Evolutionary conservation across 2,113 vertebrate genomes (phyloP), one percentile per base, ranked within the genome.

Genomic region (Hyperoodon ampullatus): DNA sequence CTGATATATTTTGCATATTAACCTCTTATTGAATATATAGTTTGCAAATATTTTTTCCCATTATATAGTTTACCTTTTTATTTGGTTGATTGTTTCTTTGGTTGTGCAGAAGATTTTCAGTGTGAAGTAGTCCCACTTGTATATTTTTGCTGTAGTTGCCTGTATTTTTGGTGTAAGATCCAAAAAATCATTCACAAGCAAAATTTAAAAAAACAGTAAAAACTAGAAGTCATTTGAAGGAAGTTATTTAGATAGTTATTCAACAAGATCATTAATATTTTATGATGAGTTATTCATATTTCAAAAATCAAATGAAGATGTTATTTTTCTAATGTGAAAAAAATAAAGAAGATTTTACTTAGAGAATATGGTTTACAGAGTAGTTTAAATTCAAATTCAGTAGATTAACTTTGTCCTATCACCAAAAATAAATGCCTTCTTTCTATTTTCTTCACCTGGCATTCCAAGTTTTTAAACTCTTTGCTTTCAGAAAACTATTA

Each of bases 401-500:
- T 68, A 35, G 24, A 50, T 6, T 33, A 81, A 44, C 5, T 78
- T 72, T 84, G 13, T 86, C 16, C 4, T 53, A 4, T 75, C 21
- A 15, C 21, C 6, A 30, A 14, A 78, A 47, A 58, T 21, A 26
- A 78, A 47, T 0, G 26, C 5, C 86, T 77, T 55, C n/a, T 83
- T 82, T 55, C 30, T 87, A 4, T 87, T 44, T 81, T 16, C 6
- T 77, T 8, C 44, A 44, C 0, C 3, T 42, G 53, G 0, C 44
- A 15, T 92, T 82, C 61, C 26, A 70, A 30, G 18, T 53, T 55
- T 68, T 50, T 90, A 63, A 87, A 65, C 4, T 87, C 6, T 58
- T 44, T 26, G 84, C 50, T 90, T 93, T 93, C 23, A 77, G 85
- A 93, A 90, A 87, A 15, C 28, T 75, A 35, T 88, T 50, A 33